A percentile compares a stretch with the other conserved stretches of the same genome.
These are phyloP conservation scores for Podarcis cretensis DNA, from an alignment of 2,113 vertebrate species.

Conservation along the genomic window DNA sequence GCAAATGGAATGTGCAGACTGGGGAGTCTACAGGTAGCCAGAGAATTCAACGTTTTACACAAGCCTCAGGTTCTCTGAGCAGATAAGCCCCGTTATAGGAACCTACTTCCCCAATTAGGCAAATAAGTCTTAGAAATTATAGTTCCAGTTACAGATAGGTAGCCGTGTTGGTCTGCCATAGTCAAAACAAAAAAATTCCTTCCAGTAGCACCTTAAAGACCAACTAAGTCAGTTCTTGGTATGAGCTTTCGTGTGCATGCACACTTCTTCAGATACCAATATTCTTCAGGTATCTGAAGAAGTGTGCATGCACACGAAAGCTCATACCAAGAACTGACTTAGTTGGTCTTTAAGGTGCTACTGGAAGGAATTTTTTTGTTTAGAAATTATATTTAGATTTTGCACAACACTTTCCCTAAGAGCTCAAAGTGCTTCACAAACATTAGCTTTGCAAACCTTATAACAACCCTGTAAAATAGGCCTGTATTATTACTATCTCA, in stretches of 20 bases:
- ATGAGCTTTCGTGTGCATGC: too few species aligned
- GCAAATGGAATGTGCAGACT: constrained; percentile 33
- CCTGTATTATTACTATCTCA: neutral
- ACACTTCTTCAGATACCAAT: too few species aligned
- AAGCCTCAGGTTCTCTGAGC: neutral
- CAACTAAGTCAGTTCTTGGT: too few species aligned
- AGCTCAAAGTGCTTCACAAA: neutral
- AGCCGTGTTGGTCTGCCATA: too few species aligned
- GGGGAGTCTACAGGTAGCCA: constrained; percentile 34
- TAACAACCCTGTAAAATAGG: neutral
- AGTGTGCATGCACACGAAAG: too few species aligned
- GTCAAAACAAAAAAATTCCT: too few species aligned
- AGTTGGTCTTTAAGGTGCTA: too few species aligned
- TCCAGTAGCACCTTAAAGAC: too few species aligned
- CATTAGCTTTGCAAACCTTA: neutral
- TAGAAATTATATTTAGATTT: neutral
- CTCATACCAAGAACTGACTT: too few species aligned
- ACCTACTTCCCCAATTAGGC: neutral
- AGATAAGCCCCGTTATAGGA: neutral
- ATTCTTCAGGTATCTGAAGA: too few species aligned
- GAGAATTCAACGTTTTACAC: neutral
- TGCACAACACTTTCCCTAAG: neutral
- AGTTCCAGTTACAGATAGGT: too few species aligned
- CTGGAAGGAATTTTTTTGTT: too few species aligned
- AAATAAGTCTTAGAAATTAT: neutral